phyloP scores from a whole-genome alignment of 2,113 vertebrate genomes.

The Pedetes capensis region DNA sequence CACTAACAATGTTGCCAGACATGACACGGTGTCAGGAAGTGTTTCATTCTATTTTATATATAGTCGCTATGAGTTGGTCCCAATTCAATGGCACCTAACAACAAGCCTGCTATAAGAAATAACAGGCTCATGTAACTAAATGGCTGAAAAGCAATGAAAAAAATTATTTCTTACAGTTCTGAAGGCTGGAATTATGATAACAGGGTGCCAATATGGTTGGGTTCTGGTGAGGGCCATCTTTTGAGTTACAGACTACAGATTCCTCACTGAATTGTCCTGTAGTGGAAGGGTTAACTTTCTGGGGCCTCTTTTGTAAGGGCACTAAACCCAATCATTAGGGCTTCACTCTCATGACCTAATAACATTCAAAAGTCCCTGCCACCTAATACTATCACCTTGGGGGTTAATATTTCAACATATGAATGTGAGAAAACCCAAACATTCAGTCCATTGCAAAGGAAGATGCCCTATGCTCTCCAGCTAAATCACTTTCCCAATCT shows the following conservation, averaged over 20 bases:
- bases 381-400: not conserved
- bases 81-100: too few relatives aligned
- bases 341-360: not conserved
- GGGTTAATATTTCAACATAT: not conserved
- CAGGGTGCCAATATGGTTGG: too few relatives aligned
- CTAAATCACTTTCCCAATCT: too few relatives aligned
- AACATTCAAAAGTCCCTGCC: not conserved
- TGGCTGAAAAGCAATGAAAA: not conserved
- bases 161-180: not conserved
- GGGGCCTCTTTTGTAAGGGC: not conserved
- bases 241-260: not conserved
- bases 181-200: too few relatives aligned
- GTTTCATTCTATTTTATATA: too few relatives aligned
- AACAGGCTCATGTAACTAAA: not conserved
- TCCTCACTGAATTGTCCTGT: not conserved
- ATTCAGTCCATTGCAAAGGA: not conserved
- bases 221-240: not conserved
- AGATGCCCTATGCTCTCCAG: not conserved
- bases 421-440: not conserved
- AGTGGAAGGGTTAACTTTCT: not conserved
- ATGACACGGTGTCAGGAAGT: too few relatives aligned
- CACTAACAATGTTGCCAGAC: too few relatives aligned
- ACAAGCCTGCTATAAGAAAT: too few relatives aligned
- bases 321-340: not conserved
- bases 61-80: too few relatives aligned